Base-by-base conservation (phyloP, 2,113 vertebrate genomes). In the Paramormyrops kingsleyae region DNA sequence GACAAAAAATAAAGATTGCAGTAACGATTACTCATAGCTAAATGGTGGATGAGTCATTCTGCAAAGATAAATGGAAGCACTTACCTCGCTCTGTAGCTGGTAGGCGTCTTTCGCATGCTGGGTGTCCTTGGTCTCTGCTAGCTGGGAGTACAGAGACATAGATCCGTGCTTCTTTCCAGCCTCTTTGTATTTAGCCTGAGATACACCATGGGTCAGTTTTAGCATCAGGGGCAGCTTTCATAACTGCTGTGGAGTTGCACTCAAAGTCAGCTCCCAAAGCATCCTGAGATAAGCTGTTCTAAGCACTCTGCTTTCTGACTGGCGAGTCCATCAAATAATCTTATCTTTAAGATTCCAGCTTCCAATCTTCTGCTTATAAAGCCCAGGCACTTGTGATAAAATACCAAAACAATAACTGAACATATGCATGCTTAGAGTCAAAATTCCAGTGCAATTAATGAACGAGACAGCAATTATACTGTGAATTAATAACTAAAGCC, bases 51-150 rank as follows among this genome's bases (percentile, higher is more conserved):
- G 88, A 90, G 86, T 89, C 89, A 86, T 50, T 39, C 39, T 85
- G 83, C 24, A 24, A 5, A 85, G 42, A 24, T 12, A 9, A 49
- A 0, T 24, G 39, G 46, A 49, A 39, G 12, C 49, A 12, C 49
- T 87, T 15, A 94, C 94, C 92, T 94, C 92, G 89, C 98, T 99
- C 96, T 97, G 98, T 92, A 98, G 95, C 91, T 97, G 95, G 0
- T 95, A 95, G 7, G 97, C 93, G 92, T 97, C 96, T 93, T 94
- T 97, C 0, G 96, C 97, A 27, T 91, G 97, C 31, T 94, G 97
- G 15, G 96, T 99, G 92, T 99, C 96, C 84, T 97, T 96, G 19
- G 98, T 99, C 84, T 97, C 96, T 0, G 98, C 97, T 94, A 99
- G 96, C 91, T 80, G 95, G 90, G 96, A 96, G 92, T 97, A 99